These are phyloP conservation scores for Athalia rosae DNA, from an alignment of 2,888 invertebrate species.

Conservation along the genomic window DNA sequence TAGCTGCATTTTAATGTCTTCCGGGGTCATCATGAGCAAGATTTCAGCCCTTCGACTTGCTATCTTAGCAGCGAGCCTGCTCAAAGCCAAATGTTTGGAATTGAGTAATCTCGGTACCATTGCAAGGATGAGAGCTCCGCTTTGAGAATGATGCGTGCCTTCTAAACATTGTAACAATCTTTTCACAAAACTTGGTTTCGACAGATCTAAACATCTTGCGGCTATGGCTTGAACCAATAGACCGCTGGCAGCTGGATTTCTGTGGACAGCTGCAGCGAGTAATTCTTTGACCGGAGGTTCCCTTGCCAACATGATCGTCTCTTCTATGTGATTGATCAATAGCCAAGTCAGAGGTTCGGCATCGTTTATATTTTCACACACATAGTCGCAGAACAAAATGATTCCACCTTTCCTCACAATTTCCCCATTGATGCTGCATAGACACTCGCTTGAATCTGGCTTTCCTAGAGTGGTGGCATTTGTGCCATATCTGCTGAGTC, in stretches of 20 bases:
- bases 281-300: constrained; percentile 83
- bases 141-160: constrained; percentile 82
- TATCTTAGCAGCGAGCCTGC: constrained; percentile 82
- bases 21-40: constrained; percentile 78
- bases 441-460: constrained; percentile 64
- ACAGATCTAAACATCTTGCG: constrained; percentile 76
- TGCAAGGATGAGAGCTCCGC: constrained; percentile 81
- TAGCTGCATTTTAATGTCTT: constrained; percentile 80
- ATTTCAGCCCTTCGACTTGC: constrained; percentile 82
- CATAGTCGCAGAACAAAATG: constrained; percentile 86
- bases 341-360: constrained; percentile 86
- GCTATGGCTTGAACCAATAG: constrained; percentile 83
- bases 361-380: constrained; percentile 82
- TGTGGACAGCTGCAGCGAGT: constrained; percentile 77
- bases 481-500: constrained; percentile 29
- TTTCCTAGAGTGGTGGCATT: constrained; percentile 13
- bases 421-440: constrained; percentile 76
- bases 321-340: constrained; percentile 82
- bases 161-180: constrained; percentile 83
- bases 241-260: constrained; percentile 81
- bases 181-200: constrained; percentile 81
- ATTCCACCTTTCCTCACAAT: constrained; percentile 81
- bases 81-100: constrained; percentile 81
- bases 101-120: constrained; percentile 80
- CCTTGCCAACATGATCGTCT: constrained; percentile 79